Base-by-base conservation (phyloP, 2,888 invertebrate genomes). In the Xestoiulus laeticollis region DNA sequence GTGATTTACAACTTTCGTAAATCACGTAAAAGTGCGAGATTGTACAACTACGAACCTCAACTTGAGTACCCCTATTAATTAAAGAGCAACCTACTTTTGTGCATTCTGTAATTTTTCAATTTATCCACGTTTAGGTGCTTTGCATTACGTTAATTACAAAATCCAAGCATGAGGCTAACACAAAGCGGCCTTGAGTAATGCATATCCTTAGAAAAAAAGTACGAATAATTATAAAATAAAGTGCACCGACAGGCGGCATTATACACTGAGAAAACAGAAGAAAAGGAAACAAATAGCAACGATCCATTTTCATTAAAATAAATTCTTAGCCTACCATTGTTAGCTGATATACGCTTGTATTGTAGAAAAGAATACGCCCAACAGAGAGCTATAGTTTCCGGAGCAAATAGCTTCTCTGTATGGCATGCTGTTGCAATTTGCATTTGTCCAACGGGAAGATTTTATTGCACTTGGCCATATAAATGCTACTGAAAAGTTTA, bases 281-380 rank as follows among this genome's bases (percentile, higher is more conserved):
- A 78, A 78, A 78, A 30, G 26, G 78, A 78, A 78, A 78, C 78
- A 30, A 30, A 78, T 78, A 78, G 78, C 78, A 78, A 26, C 78
- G 78, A 78, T 78, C 78, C 78, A 78, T 78, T 78, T 78, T 78
- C 78, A 78, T 78, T 78, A 78, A 78, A 78, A 78, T 78, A 78
- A 78, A 78, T 78, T 78, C 78, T 30, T 30, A 26, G 78, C 30
- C 78, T 16, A 16, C 78, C 78, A 78, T 78, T 78, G 78, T 78
- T 78, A 78, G 78, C 12, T 78, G 16, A 16, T 68, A n/a, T n/a
- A 30, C 30, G 30, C 30, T 26, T 78, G 12, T 78, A 30, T 78
- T 30, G 30, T 2, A 16, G 30, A 3, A 59, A 78, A 78, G 5
- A 78, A 78, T 26, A 26, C 16, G 30, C 78, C 1, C 78, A 78